Percentiles rank a stretch among this genome's conserved stretches.
Conservation (phyloP, 1,140 invertebrate genomes). For the Saccostrea cuccullata region DNA sequence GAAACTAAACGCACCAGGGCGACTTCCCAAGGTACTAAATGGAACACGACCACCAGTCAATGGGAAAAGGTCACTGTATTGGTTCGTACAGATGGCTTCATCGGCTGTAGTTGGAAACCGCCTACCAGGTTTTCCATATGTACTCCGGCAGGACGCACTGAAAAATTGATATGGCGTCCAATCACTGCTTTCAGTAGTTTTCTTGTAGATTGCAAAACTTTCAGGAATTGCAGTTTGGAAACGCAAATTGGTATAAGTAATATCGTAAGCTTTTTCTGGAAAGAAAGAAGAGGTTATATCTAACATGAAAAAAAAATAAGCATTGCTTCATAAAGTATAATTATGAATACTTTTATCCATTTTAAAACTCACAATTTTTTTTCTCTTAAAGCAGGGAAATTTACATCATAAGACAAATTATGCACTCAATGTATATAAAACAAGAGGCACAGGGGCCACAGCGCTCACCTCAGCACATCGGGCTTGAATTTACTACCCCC, state of each 20-base stretch:
- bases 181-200: slow-evolving; percentile 85
- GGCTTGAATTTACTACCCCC: too few species aligned
- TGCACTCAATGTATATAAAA: too few species aligned
- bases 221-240: slow-evolving; percentile 97
- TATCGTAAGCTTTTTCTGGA: slow-evolving; percentile 96
- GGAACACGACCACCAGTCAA: slow-evolving; percentile 95
- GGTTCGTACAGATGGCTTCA: slow-evolving; percentile 94
- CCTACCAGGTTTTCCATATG: slow-evolving; percentile 87
- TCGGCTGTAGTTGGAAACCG: slow-evolving; percentile 84
- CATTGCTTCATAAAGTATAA: too few species aligned
- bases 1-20: too few species aligned
- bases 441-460: too few species aligned
- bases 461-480: too few species aligned
- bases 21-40: slow-evolving; percentile 96
- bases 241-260: slow-evolving; percentile 95
- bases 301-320: too few species aligned
- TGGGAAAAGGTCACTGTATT: slow-evolving; percentile 98
- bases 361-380: slow-evolving; percentile 76
- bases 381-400: too few species aligned
- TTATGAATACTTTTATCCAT: too few species aligned
- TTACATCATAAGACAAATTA: too few species aligned
- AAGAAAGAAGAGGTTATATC: too few species aligned
- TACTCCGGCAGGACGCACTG: slow-evolving; percentile 93
- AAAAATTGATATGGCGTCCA: slow-evolving; percentile 99
- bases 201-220: slow-evolving; percentile 97